Conservation (phyloP, 2,888 invertebrate genomes). For the Muschampia plurimacula region DNA sequence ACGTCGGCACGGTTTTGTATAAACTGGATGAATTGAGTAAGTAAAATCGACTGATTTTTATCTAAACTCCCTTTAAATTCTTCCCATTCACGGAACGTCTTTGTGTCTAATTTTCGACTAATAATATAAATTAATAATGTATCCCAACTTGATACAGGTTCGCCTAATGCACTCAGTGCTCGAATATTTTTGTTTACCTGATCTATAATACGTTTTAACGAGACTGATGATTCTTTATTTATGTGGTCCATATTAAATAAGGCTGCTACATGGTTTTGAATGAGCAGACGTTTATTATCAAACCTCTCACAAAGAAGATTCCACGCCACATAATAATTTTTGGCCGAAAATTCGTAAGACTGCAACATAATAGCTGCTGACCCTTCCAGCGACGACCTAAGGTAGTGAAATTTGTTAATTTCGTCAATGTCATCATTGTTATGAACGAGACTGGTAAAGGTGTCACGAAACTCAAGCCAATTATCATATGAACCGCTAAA, state of each 20-base stretch:
- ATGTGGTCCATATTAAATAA: slow-evolving; percentile 10
- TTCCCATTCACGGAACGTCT: slow-evolving; percentile 50
- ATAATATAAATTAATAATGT: too few species aligned
- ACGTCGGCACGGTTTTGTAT: slow-evolving; percentile 14
- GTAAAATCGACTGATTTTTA: slow-evolving; percentile 33
- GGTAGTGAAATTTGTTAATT: slow-evolving; percentile 14
- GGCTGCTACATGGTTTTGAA: slow-evolving; percentile 8
- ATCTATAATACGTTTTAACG: slow-evolving; percentile 15
- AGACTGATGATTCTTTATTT: background rate
- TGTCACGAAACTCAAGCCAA: slow-evolving; percentile 19
- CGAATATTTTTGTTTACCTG: slow-evolving; percentile 20
- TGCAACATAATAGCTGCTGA: slow-evolving; percentile 12
- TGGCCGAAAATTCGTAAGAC: background rate
- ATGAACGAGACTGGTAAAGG: slow-evolving; percentile 14
- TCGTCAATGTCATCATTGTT: slow-evolving; percentile 6
- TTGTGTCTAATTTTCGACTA: slow-evolving; percentile 47
- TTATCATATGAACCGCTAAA: slow-evolving; percentile 12
- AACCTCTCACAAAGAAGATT: slow-evolving; percentile 15
- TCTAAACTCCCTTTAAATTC: slow-evolving; percentile 43
- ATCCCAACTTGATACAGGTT: too few species aligned
- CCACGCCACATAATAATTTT: slow-evolving; percentile 10
- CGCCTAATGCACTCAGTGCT: slow-evolving; percentile 22
- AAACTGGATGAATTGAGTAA: slow-evolving; percentile 16
- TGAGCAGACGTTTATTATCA: slow-evolving; percentile 6
- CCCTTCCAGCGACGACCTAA: background rate